phyloP scores from a whole-genome alignment of 2,113 vertebrate genomes.

The Lonchura striata region DNA sequence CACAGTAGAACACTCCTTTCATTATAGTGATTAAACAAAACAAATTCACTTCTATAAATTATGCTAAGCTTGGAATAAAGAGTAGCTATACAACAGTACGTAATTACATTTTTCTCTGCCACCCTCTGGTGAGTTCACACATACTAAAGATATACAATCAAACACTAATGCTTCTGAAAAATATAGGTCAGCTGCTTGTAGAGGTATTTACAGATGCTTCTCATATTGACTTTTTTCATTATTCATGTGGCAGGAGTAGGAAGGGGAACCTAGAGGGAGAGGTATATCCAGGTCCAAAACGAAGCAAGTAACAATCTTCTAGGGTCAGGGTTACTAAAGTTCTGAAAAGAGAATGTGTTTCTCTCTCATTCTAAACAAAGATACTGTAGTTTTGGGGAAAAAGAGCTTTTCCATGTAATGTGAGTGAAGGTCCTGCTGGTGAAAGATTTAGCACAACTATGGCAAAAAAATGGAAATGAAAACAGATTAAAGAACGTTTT shows the following conservation, averaged over 20 bases:
- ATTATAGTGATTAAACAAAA: background rate
- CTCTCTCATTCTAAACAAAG: background rate
- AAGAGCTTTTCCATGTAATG: background rate
- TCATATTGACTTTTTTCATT: background rate
- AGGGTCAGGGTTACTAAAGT: background rate
- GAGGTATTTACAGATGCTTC: background rate
- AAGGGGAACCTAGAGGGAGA: background rate
- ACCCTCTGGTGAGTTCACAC: background rate
- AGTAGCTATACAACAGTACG: background rate
- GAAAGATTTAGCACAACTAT: background rate
- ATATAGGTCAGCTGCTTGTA: background rate
- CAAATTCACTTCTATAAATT: slow-evolving; percentile 3
- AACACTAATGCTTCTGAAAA: background rate
- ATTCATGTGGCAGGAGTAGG: background rate
- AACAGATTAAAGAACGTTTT: slow-evolving; percentile 26
- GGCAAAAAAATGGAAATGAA: background rate
- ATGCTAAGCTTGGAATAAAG: background rate
- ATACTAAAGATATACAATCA: background rate
- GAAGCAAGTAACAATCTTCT: background rate
- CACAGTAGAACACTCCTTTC: background rate
- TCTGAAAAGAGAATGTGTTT: background rate
- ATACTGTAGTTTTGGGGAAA: background rate
- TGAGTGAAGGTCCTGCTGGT: background rate
- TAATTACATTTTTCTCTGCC: background rate
- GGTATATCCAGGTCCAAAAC: background rate